Evolutionary conservation across 2,888 invertebrate species (phyloP), one percentile per base, ranked within the genome.

Genomic region (Branchipolynoe longqiensis): DNA sequence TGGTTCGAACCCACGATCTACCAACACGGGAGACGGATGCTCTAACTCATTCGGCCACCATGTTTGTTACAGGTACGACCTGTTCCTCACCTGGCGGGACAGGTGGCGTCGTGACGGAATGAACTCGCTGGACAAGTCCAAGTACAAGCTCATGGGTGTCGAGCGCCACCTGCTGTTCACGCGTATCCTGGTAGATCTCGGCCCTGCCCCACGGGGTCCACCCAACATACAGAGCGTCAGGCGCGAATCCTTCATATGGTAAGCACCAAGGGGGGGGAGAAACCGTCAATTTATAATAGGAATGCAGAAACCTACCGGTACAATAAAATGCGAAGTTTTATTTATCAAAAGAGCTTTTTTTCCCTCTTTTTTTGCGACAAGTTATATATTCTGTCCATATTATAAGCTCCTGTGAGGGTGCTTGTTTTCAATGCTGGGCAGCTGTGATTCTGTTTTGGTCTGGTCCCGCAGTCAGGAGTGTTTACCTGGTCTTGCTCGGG

Each of bases 181-280:
- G 0, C 93, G 94, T 85, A 91, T 95, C 59, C 91, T 94, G 8
- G 93, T 95, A 2, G 94, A 95, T 88, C 93, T 95, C 3, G 95
- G 95, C 18, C 85, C 95, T 89, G 90, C 56, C 89, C 92, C 89
- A 8, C 58, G 74, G 0, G 86, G 88, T n/a, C 88, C 88, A 83
- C 89, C 89, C 12, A 83, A 89, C 1, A 82, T 85, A 18, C 85
- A 86, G 40, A 88, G 88, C 58, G 88, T 87, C 8, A 88, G 88
- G 22, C 87, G 89, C 40, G 90, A 90, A 69, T 88, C 90, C 3
- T 58, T 89, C 8, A 89, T 88, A 87, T 91, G 91, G 91, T 91
- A 85, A 85, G 90, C n/a, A n/a, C n/a, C n/a, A n/a, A n/a, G n/a
- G n/a, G n/a, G 48, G 48, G 18, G 18, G 8, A 18, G 48, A 8